phyloP scores from a whole-genome alignment of 2,888 invertebrate species.

The Drosophila pegasa region DNA sequence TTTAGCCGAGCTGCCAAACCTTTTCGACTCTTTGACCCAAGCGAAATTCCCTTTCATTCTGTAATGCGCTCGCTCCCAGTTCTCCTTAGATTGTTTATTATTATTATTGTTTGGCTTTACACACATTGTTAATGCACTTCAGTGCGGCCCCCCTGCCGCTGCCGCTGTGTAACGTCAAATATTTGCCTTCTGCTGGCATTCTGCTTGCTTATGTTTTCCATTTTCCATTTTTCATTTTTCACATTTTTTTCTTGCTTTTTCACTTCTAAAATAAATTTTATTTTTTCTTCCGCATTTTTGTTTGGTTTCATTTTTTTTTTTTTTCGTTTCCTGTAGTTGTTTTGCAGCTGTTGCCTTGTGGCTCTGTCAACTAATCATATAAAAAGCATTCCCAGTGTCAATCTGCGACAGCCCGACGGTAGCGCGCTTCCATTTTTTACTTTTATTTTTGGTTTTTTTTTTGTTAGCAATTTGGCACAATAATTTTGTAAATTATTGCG shows the following conservation, averaged over 20 bases:
- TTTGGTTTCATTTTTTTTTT: too few relatives aligned
- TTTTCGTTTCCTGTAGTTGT: background rate
- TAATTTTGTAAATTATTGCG: conserved; percentile 76
- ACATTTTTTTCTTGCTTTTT: background rate
- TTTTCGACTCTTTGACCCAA: background rate
- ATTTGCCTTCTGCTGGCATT: conserved; percentile 49
- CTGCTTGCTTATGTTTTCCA: conserved; percentile 43
- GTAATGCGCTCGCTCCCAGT: conserved; percentile 26
- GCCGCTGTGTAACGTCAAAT: conserved; percentile 26
- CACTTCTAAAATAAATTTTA: conserved; percentile 5
- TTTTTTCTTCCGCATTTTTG: conserved; percentile 17
- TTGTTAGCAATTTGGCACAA: conserved; percentile 57
- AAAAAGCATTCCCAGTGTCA: conserved; percentile 57
- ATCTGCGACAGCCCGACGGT: conserved; percentile 21
- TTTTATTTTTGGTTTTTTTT: background rate
- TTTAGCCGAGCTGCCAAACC: background rate
- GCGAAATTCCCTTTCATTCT: conserved; percentile 4
- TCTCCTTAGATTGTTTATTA: conserved; percentile 31
- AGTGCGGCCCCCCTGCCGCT: background rate
- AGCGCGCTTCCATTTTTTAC: background rate
- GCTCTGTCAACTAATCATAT: conserved; percentile 76
- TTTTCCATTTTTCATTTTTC: conserved; percentile 22
- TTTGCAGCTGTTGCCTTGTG: conserved; percentile 10
- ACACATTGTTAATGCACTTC: conserved; percentile 40
- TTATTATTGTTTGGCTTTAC: conserved; percentile 38